phyloP scores from a whole-genome alignment of 2,888 invertebrate species.

The Smittia aterrima region DNA sequence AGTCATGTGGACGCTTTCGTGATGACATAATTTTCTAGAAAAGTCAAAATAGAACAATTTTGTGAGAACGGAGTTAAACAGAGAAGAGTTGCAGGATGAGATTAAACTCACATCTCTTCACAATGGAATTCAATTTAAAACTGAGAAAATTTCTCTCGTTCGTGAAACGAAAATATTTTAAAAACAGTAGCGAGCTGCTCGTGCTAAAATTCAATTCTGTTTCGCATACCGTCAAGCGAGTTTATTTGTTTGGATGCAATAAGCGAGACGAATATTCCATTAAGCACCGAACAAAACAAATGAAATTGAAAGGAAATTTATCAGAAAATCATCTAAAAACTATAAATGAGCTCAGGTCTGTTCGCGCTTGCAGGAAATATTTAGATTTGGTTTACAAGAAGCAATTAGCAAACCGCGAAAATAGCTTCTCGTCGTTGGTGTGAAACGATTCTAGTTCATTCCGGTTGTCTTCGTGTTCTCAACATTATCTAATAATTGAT shows the following conservation, averaged over 20 bases:
- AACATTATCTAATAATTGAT: too few relatives aligned
- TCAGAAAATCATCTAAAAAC: neutral
- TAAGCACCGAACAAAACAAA: too few relatives aligned
- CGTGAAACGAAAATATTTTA: too few relatives aligned
- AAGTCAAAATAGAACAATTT: neutral
- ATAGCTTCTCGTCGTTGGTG: too few relatives aligned
- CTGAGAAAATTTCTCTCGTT: neutral
- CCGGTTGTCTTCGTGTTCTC: too few relatives aligned
- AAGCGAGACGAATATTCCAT: too few relatives aligned
- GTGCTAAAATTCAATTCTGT: neutral
- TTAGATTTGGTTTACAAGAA: too few relatives aligned
- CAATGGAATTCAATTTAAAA: neutral
- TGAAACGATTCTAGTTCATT: too few relatives aligned
- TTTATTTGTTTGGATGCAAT: too few relatives aligned
- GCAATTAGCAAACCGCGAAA: too few relatives aligned
- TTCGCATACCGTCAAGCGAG: neutral
- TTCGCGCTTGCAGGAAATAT: too few relatives aligned
- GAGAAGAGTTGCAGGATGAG: too few relatives aligned
- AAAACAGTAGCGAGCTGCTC: neutral
- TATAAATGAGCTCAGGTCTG: neutral
- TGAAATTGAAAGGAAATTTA: neutral
- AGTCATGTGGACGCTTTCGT: conserved; percentile 34
- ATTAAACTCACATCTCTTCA: neutral
- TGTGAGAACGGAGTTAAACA: neutral
- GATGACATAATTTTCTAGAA: conserved; percentile 16